Evolutionary conservation across 2,888 invertebrate genomes (phyloP).

Genomic region (Candidula unifasciata): DNA sequence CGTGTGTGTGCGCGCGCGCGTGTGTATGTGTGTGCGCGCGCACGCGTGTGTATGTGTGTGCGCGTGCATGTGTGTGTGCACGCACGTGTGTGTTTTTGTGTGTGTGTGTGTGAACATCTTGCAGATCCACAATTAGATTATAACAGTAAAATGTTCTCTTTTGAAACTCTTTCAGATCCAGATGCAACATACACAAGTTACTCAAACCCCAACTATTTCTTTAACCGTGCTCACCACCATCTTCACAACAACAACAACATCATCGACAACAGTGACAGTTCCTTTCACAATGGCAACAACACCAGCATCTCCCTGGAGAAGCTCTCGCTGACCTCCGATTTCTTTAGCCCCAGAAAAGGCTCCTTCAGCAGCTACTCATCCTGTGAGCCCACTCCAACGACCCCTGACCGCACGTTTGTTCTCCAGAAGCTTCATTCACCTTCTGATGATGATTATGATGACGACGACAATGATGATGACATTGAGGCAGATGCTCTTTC

Average conservation of each 20-base stretch:
- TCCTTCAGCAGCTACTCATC: conserved; percentile 85
- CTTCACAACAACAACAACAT: conserved; percentile 22
- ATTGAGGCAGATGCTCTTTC: conserved; percentile 54
- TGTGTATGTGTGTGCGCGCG: too few species aligned
- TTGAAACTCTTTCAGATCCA: conserved; percentile 84
- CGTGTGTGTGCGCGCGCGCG: too few species aligned
- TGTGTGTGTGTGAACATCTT: too few species aligned
- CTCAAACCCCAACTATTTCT: conserved; percentile 93
- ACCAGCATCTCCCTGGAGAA: conserved; percentile 61
- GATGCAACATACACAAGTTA: conserved; percentile 87
- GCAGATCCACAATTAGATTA: too few species aligned
- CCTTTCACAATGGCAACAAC: conserved; percentile 56
- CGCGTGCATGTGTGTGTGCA: too few species aligned
- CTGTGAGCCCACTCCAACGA: conserved; percentile 54
- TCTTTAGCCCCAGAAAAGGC: conserved; percentile 33
- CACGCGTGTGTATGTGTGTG: too few species aligned
- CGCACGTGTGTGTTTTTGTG: too few species aligned
- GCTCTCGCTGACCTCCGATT: conserved; percentile 46
- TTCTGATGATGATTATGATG: conserved; percentile 64
- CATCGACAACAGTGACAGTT: conserved; percentile 45
- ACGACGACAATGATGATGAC: conserved; percentile 47
- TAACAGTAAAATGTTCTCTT: not conserved
- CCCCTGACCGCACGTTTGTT: conserved; percentile 55
- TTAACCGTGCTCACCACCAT: conserved; percentile 76
- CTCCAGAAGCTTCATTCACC: conserved; percentile 60